These are phyloP conservation scores for Bombus huntii DNA, from an alignment of 1,140 invertebrate species.

Conservation along the genomic window DNA sequence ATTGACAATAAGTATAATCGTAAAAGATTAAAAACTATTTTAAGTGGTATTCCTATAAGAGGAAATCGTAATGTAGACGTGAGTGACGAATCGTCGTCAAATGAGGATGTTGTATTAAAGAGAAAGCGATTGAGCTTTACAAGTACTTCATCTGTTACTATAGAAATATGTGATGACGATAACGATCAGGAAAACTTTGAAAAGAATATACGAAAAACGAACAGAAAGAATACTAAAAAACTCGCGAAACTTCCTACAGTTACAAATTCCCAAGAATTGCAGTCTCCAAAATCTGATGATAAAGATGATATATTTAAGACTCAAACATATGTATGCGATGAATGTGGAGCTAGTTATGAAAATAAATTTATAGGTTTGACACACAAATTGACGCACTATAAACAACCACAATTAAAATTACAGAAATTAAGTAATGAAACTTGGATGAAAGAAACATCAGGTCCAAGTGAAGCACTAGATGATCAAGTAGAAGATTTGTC, in stretches of 20 bases:
- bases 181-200: not conserved
- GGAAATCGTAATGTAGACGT: not conserved
- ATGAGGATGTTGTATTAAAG: not conserved
- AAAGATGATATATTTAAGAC: constrained; percentile 1
- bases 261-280: not conserved
- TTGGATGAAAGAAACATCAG: not conserved
- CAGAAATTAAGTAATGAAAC: constrained; percentile 50
- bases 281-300: not conserved
- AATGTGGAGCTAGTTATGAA: constrained; percentile 71
- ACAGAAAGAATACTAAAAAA: not conserved
- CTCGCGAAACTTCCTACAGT: not conserved
- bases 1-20: constrained; percentile 1
- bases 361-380: constrained; percentile 68
- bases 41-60: not conserved
- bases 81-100: constrained; percentile 28
- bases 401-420: constrained; percentile 72
- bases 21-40: constrained; percentile 12
- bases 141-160: not conserved
- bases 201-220: not conserved
- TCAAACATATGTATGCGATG: constrained; percentile 65
- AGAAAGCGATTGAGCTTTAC: not conserved
- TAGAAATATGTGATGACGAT: not conserved
- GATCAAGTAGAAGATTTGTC: constrained; percentile 9
- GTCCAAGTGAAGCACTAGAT: not conserved
- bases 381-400: constrained; percentile 75